phyloP scores from a whole-genome alignment of 2,888 invertebrate species.

The Parochlus steinenii region DNA sequence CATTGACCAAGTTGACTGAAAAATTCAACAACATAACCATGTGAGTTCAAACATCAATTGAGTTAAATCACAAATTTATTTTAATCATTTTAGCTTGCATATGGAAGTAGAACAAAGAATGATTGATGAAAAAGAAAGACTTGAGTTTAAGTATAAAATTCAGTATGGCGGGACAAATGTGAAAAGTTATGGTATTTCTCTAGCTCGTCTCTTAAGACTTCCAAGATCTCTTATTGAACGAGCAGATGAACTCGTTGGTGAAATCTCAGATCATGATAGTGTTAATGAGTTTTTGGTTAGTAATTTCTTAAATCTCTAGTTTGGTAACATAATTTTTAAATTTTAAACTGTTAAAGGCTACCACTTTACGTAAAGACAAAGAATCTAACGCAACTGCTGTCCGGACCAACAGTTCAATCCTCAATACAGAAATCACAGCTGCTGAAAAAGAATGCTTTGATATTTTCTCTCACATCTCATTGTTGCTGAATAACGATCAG shows the following conservation, averaged over 20 bases:
- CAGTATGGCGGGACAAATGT: constrained; percentile 15
- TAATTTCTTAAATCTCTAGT: constrained; percentile 2
- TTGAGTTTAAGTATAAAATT: constrained; percentile 15
- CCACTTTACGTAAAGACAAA: neutral
- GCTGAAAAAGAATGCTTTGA: constrained; percentile 8
- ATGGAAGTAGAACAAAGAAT: constrained; percentile 28
- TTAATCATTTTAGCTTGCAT: constrained; percentile 29
- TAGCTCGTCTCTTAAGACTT: constrained; percentile 15
- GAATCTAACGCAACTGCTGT: neutral
- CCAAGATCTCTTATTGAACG: constrained; percentile 13
- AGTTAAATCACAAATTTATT: neutral
- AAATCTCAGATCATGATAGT: constrained; percentile 4
- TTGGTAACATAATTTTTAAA: constrained; percentile 23
- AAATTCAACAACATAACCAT: constrained; percentile 54
- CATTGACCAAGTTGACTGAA: constrained; percentile 44
- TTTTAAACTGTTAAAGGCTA: neutral
- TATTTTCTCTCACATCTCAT: constrained; percentile 2
- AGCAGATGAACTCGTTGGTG: constrained; percentile 14
- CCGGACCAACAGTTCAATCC: neutral
- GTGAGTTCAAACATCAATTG: constrained; percentile 32
- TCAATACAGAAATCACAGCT: neutral
- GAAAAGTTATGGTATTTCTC: constrained; percentile 15
- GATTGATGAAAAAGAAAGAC: constrained; percentile 15
- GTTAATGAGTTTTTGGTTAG: constrained; percentile 2
- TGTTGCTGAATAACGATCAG: constrained; percentile 3